Percentiles rank a stretch among this genome's conserved stretches.
These are phyloP conservation scores for Muscina levida DNA, from an alignment of 2,888 invertebrate genomes.

Conservation along the genomic window DNA sequence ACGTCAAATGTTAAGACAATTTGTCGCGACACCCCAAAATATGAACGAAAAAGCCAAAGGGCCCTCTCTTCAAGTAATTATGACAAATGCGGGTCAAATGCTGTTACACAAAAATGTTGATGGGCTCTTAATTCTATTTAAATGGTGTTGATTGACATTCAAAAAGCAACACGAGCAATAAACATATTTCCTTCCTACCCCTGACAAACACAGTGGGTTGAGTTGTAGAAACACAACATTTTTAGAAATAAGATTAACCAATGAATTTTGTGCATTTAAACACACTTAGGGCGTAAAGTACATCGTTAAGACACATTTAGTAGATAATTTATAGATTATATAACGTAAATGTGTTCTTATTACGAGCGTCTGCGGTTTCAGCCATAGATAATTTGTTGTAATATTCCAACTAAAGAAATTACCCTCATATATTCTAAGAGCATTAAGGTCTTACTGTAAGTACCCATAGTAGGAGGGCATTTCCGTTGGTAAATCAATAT, in stretches of 20 bases:
- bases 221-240: background rate
- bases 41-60: background rate
- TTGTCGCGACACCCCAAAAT: constrained; percentile 14
- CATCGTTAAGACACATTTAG: background rate
- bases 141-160: no score
- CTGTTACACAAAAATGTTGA: background rate
- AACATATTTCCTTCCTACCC: background rate
- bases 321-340: background rate
- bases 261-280: background rate
- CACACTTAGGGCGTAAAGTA: no score
- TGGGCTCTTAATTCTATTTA: no score
- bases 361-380: background rate
- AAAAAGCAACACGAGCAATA: constrained; percentile 5
- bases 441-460: no score
- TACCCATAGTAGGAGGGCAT: background rate
- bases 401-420: no score
- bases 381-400: no score
- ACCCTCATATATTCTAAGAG: no score
- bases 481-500: background rate
- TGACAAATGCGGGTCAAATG: constrained; percentile 24
- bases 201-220: background rate
- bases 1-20: background rate
- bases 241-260: background rate
- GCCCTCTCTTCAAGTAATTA: background rate
- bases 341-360: background rate